Evolutionary conservation across 1,140 invertebrate genomes (phyloP), one percentile per base, ranked within the genome.

Genomic region (Cydia amplana): DNA sequence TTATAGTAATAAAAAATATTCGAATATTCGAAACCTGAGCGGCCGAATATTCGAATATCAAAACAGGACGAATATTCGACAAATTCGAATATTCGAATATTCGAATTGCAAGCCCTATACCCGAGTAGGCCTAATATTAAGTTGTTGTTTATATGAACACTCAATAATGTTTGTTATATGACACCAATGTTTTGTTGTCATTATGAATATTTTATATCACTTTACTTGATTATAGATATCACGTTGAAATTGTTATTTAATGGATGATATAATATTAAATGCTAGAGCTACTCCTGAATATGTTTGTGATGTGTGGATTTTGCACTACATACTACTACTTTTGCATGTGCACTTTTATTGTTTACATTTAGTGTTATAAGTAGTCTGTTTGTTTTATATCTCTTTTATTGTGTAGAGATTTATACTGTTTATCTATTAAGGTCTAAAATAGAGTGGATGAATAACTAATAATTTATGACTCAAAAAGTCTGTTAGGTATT

Each of bases 251-350:
- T 60, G 55, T 60, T 23, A 60, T 23, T 2, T 60, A 60, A 60
- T 60, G 55, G 20, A 60, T 60, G 55, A 23, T 6, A 2, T 43
- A 12, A 6, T 51, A 60, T 23, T 60, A 60, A 23, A 7, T 60
- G 55, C 9, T 60, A 9, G 55, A 60, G n/a, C 55, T 60, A 55
- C 51, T 60, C 2, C n/a, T 60, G 20, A 10, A 23, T 60, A 60
- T 23, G 55, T 60, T 60, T 60, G 18, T 60, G 55, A 18, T n/a
- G 55, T 60, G 18, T 60, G 9, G 55, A 60, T 60, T 60, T 60
- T 60, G 55, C 55, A 60, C 20, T 4, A 23, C 18, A 23, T 23
- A 23, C 20, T 60, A 1, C 23, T 20, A 60, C 18, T n/a, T 3
- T 23, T 60, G 55, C 55, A 60, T 60, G 55, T 60, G 55, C 55